Evolutionary conservation across 2,113 vertebrate genomes (phyloP), one percentile per base, ranked within the genome.

Genomic region (Ptyas mucosa): DNA sequence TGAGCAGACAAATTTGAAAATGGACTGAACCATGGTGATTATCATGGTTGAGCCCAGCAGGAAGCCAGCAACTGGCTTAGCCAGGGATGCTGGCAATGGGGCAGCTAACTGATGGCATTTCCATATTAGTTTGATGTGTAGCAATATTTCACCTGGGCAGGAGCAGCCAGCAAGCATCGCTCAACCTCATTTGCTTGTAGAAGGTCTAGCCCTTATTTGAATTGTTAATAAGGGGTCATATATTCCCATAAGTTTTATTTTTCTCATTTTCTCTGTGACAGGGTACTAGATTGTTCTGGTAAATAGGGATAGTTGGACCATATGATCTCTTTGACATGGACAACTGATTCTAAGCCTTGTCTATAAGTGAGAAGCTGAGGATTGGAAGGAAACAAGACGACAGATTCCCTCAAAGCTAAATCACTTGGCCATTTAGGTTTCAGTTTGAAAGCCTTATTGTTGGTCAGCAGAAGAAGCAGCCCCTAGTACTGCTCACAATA

Each of bases 401-500:
- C 53, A 85, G 91, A 86, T 24, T 24, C 51, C 88, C 52, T 90
- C 92, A 85, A 90, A 94, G 3, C 9, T 51, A 86, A 89, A 2
- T 94, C 46, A 87, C 90, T 75, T 95, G 88, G 24, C 5, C 53
- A 85, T 29, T 88, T 88, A 75, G 57, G 52, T 75, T 61, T 0
- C 23, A 91, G 94, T 10, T 54, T 53, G 96, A 96, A 75, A 0
- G 93, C 11, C 93, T 96, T 94, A 49, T 46, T 94, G 94, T 94
- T 61, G 93, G 95, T 92, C 96, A 94, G 94, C 95, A 96, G 94
- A 91, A 14, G 88, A 91, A n/a, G 49, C 61, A 0, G 26, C 75
- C 0, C 49, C 15, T 0, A 95, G 61, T 61, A 0, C 86, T 0
- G 0, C 90, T 94, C 94, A 0, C 94, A 95, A 95, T 96, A 96